Conservation (phyloP, 2,797 vertebrate species). For the Syngnathus rostellatus region DNA sequence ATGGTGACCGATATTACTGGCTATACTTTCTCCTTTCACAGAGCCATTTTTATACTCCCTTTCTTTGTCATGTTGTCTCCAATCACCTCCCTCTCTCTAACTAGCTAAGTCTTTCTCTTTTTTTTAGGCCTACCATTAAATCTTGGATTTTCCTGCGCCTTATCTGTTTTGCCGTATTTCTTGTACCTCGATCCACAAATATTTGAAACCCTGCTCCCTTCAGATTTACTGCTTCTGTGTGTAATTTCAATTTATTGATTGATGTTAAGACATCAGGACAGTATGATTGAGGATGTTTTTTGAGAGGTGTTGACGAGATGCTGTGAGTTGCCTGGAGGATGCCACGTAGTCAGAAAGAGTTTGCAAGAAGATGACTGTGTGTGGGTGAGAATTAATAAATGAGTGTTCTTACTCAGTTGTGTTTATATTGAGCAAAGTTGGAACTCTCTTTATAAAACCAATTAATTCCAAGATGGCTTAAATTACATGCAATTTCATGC, state of each 20-base stretch:
- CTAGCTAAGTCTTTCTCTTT: constrained; percentile 8
- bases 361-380: not conserved
- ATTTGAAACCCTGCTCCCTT: not conserved
- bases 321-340: not conserved
- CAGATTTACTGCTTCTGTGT: not conserved
- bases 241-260: not conserved
- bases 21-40: constrained; percentile 10
- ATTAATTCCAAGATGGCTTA: too few relatives aligned
- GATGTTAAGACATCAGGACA: not conserved
- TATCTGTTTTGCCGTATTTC: not conserved
- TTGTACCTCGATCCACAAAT: not conserved
- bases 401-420: too few relatives aligned
- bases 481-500: too few relatives aligned
- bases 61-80: constrained; percentile 6
- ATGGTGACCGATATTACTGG: constrained; percentile 34
- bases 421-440: too few relatives aligned
- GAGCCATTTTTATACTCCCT: constrained; percentile 13
- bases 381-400: not conserved
- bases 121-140: not conserved
- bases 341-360: not conserved
- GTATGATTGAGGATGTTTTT: not conserved
- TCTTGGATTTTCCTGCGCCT: not conserved
- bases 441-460: too few relatives aligned
- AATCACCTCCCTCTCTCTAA: not conserved
- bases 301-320: too few relatives aligned